Conservation (phyloP, 2,797 vertebrate species). For the Halcyon badia region DNA sequence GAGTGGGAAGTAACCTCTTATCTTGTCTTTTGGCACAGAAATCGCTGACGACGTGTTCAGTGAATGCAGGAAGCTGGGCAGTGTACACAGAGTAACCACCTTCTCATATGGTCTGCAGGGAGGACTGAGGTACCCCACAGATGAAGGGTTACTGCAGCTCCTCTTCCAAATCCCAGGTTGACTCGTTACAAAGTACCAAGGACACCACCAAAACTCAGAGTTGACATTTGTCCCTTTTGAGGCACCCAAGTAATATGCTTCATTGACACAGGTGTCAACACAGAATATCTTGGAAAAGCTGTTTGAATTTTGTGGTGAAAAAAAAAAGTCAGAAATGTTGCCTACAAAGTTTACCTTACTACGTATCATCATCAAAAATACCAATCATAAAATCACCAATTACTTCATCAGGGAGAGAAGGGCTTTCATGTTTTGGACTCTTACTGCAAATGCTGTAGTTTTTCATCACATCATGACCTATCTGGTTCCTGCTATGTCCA, state of each 20-base stretch:
- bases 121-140: background rate
- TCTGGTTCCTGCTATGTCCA: background rate
- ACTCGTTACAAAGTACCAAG: background rate
- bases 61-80: background rate
- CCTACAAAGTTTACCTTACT: background rate
- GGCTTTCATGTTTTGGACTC: fast-evolving
- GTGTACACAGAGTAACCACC: background rate
- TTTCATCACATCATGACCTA: background rate
- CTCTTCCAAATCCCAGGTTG: background rate
- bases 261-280: fast-evolving
- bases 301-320: background rate
- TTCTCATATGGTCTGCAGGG: background rate
- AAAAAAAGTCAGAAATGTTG: background rate
- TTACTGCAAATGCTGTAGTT: fast-evolving
- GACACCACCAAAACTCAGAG: background rate
- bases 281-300: background rate
- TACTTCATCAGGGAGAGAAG: background rate
- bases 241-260: background rate
- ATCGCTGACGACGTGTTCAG: background rate
- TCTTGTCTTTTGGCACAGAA: background rate
- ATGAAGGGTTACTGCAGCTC: background rate
- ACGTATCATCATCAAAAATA: background rate
- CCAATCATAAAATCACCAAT: background rate
- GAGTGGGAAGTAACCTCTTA: background rate
- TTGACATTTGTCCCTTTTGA: background rate